Conservation (phyloP, 2,797 vertebrate species). For the Odontamblyopus rebecca region DNA sequence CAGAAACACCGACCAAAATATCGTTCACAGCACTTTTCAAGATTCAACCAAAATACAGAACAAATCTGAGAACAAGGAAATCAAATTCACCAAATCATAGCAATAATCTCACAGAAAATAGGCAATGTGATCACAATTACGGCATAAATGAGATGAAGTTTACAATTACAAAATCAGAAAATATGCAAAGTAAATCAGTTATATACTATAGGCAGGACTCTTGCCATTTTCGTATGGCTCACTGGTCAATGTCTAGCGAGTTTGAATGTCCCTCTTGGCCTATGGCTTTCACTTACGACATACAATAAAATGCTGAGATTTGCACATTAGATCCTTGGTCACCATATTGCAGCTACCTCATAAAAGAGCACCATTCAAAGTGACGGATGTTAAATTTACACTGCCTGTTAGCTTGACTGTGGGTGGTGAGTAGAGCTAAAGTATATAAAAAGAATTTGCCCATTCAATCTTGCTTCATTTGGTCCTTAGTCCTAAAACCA, state of each 20-base stretch:
- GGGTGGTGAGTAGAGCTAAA: conserved; percentile 17
- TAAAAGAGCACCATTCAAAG: conserved; percentile 52
- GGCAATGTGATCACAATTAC: conserved; percentile 54
- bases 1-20: conserved; percentile 64
- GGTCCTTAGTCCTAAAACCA: conserved; percentile 45
- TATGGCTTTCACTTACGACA: conserved; percentile 65
- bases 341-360: conserved; percentile 36
- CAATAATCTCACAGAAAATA: conserved; percentile 53
- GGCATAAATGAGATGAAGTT: conserved; percentile 56
- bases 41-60: conserved; percentile 47
- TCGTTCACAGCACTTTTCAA: conserved; percentile 56
- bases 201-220: conserved; percentile 24
- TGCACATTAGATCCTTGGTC: conserved; percentile 27
- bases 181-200: conserved; percentile 41
- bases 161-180: conserved; percentile 65
- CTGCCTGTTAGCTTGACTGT: conserved; percentile 20
- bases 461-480: conserved; percentile 43
- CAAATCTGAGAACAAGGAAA: conserved; percentile 24
- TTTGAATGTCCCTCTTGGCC: conserved; percentile 35
- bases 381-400: conserved; percentile 30
- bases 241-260: conserved; percentile 27
- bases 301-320: conserved; percentile 33
- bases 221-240: conserved; percentile 34
- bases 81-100: conserved; percentile 34
- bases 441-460: conserved; percentile 15